Base-by-base conservation (phyloP, 2,888 invertebrate genomes). In the Catotricha subobsoleta region DNA sequence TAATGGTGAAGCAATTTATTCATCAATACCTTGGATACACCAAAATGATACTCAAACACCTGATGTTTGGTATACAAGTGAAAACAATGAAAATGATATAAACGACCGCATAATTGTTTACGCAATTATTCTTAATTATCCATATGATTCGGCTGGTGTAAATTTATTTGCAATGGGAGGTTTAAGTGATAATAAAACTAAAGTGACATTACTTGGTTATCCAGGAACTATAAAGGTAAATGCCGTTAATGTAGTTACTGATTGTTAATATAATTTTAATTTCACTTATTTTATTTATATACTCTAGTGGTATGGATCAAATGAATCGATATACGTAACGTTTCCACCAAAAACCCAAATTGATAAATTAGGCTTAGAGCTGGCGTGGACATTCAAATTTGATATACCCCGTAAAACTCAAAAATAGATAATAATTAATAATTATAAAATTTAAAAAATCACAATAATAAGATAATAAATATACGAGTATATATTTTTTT, bases 1-100 rank as follows among this genome's bases (percentile, higher is more conserved):
- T n/a, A 92, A 91, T 52, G 91, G 90, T 0, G 83, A 87, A 54
- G 87, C 86, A 0, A 84, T 92, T 48, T 92, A 88, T 54, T 65
- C 62, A 3, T 74, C 75, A 2, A 68, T 65, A 5, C 87, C 91
- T 0, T 92, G 90, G 88, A 57, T 54, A 1, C 63, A 67, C 43
- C 91, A 91, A 61, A 90, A 88, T 53, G 91, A 88, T 54, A 75
- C 82, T 0, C 39, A 71, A n/a, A 72, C 72, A 1, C 55, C 69
- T 0, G 61, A 68, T 43, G 75, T 83, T 9, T 90, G 90, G 90
- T 88, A 78, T 53, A 77, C 78, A 10, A 20, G 10, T 5, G 15
- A 33, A n/a, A 12, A 25, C 10, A 25, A 25, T 8, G 6, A 10
- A 6, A 3, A 6, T 10, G 25, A 13, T 2, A n/a, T n/a, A n/a